These are phyloP conservation scores for Octodonta nipae DNA, from an alignment of 2,888 invertebrate species.

Conservation along the genomic window DNA sequence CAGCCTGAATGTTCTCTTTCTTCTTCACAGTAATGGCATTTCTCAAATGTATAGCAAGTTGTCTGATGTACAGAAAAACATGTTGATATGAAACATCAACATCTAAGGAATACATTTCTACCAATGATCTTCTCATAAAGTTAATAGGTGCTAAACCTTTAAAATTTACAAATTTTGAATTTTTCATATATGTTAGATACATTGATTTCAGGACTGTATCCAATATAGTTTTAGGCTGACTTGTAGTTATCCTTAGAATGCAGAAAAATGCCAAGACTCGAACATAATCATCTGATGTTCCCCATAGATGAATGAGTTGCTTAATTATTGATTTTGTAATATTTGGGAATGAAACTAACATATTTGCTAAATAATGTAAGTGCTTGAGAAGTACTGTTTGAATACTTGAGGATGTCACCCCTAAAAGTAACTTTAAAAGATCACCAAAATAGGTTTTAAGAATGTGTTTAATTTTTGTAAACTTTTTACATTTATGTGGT, in stretches of 20 bases:
- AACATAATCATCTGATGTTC: slow-evolving; percentile 73
- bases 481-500: slow-evolving; percentile 68
- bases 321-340: slow-evolving; percentile 64
- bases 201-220: slow-evolving; percentile 73
- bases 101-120: slow-evolving; percentile 80
- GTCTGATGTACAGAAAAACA: slow-evolving; percentile 86
- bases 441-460: slow-evolving; percentile 67
- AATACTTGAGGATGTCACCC: slow-evolving; percentile 70
- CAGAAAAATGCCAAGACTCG: slow-evolving; percentile 79
- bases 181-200: slow-evolving; percentile 87
- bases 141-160: slow-evolving; percentile 75
- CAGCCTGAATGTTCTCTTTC: slow-evolving; percentile 81
- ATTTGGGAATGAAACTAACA: slow-evolving; percentile 60
- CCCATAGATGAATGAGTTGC: slow-evolving; percentile 70
- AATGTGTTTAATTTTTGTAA: slow-evolving; percentile 60
- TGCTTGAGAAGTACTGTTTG: slow-evolving; percentile 74
- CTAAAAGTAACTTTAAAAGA: slow-evolving; percentile 62
- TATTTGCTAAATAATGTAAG: slow-evolving; percentile 72
- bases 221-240: slow-evolving; percentile 49
- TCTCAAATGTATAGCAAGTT: slow-evolving; percentile 85
- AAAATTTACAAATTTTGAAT: slow-evolving; percentile 85
- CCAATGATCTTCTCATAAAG: slow-evolving; percentile 86
- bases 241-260: slow-evolving; percentile 63
- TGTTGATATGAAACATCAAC: slow-evolving; percentile 72
- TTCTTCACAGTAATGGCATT: slow-evolving; percentile 80